Conservation (phyloP, 2,113 vertebrate species). For the Phaethornis superciliosus region DNA sequence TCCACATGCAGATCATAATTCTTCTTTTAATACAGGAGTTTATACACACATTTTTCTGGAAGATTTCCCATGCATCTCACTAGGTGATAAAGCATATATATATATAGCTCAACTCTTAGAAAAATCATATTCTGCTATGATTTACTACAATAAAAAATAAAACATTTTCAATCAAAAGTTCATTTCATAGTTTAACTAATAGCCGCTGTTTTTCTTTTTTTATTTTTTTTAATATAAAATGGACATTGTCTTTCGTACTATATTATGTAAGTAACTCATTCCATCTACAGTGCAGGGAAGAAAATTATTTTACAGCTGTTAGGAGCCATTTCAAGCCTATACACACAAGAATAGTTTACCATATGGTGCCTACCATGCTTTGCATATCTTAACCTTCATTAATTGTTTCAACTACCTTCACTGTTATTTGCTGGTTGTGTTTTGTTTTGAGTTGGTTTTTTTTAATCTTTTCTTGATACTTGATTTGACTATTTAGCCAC, state of each 20-base stretch:
- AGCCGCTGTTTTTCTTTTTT: background rate
- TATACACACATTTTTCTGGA: background rate
- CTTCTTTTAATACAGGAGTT: background rate
- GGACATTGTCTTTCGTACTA: background rate
- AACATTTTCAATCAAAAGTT: background rate
- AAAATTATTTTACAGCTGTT: conserved; percentile 33
- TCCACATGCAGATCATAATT: background rate
- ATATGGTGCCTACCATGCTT: conserved; percentile 35
- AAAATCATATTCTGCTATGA: background rate
- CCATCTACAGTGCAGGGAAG: background rate
- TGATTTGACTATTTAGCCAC: background rate
- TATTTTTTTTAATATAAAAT: background rate
- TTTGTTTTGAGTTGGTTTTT: background rate
- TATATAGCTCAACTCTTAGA: background rate
- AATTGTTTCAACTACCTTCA: conserved; percentile 49
- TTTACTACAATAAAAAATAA: background rate
- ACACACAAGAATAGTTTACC: conserved; percentile 28
- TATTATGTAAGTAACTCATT: background rate
- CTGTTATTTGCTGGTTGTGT: conserved; percentile 10
- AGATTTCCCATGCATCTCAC: background rate
- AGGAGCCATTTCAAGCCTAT: conserved; percentile 40
- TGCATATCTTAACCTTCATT: conserved; percentile 67
- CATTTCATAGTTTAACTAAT: background rate
- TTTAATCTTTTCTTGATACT: conserved; percentile 14
- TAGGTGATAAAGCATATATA: background rate